These are phyloP conservation scores for Drosophila pseudotakahashii DNA, from an alignment of 2,888 invertebrate species.

Conservation along the genomic window DNA sequence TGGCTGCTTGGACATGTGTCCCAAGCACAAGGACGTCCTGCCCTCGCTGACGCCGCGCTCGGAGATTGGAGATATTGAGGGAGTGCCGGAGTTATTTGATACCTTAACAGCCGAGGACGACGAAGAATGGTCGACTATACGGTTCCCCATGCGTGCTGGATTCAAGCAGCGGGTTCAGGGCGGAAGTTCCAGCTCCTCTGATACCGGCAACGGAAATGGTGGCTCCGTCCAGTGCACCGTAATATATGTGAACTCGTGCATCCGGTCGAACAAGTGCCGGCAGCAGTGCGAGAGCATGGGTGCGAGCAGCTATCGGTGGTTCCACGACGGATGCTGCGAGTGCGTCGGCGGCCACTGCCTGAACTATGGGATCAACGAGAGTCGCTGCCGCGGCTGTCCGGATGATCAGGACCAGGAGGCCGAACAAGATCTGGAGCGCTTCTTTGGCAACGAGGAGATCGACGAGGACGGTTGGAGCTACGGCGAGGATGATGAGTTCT, in stretches of 20 bases:
- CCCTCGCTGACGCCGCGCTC: slow-evolving; percentile 87
- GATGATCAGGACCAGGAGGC: slow-evolving; percentile 76
- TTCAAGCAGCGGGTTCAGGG: slow-evolving; percentile 56
- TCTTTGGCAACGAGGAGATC: slow-evolving; percentile 77
- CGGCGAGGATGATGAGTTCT: slow-evolving; percentile 84
- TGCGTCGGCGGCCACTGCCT: slow-evolving; percentile 94
- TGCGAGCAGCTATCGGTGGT: slow-evolving; percentile 90
- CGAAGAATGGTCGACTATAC: slow-evolving; percentile 79
- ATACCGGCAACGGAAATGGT: slow-evolving; percentile 44
- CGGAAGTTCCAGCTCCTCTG: slow-evolving; percentile 11
- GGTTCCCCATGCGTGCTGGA: slow-evolving; percentile 72
- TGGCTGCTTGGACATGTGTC: slow-evolving; percentile 86
- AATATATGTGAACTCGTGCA: slow-evolving; percentile 80
- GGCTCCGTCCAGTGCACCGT: slow-evolving; percentile 78
- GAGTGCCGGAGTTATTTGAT: slow-evolving; percentile 92
- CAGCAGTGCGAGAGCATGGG: slow-evolving; percentile 83
- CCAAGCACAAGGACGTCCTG: slow-evolving; percentile 87
- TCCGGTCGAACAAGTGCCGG: slow-evolving; percentile 77
- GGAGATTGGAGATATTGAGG: slow-evolving; percentile 92
- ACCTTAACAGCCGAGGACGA: slow-evolving; percentile 89
- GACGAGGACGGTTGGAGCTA: slow-evolving; percentile 86
- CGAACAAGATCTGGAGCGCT: slow-evolving; percentile 80
- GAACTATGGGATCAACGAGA: slow-evolving; percentile 94
- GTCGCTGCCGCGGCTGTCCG: slow-evolving; percentile 88
- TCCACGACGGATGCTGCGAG: slow-evolving; percentile 97